These are phyloP conservation scores for Drosophila affinis DNA, from an alignment of 2,888 invertebrate genomes.

Conservation along the genomic window DNA sequence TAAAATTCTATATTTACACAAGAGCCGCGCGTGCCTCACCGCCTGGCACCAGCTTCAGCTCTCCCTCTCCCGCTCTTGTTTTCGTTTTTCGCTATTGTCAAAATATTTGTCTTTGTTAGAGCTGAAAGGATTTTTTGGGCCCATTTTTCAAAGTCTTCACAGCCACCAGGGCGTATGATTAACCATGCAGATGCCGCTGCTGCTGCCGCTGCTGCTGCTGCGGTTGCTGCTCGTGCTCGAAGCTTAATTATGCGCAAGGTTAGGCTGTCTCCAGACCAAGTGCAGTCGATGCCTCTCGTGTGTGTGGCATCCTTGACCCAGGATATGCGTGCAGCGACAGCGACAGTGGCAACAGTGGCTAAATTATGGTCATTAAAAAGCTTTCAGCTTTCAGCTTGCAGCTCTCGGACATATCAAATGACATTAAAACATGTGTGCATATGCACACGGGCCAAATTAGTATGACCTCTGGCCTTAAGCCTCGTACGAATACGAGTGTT, in stretches of 20 bases:
- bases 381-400: slow-evolving; percentile 64
- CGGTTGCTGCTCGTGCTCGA: slow-evolving; percentile 28
- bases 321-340: slow-evolving; percentile 12
- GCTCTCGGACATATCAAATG: slow-evolving; percentile 57
- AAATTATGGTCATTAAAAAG: slow-evolving; percentile 64
- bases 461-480: slow-evolving; percentile 25
- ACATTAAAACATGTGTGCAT: slow-evolving; percentile 44
- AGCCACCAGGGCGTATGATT: slow-evolving; percentile 68
- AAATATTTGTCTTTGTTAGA: slow-evolving; percentile 62
- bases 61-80: slow-evolving; percentile 7
- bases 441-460: slow-evolving; percentile 11
- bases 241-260: slow-evolving; percentile 60
- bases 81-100: slow-evolving; percentile 60
- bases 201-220: neutral
- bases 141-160: slow-evolving; percentile 44
- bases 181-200: slow-evolving; percentile 62
- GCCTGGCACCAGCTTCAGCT: neutral
- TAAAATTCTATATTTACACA: slow-evolving; percentile 74
- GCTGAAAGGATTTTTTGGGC: slow-evolving; percentile 59
- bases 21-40: slow-evolving; percentile 21
- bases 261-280: slow-evolving; percentile 23
- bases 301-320: slow-evolving; percentile 64
- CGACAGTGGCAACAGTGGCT: slow-evolving; percentile 12
- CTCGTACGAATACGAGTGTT: too few relatives aligned
- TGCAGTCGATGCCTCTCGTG: slow-evolving; percentile 4